Conservation (phyloP, 2,113 vertebrate genomes). For the Hemibagrus wyckioides region DNA sequence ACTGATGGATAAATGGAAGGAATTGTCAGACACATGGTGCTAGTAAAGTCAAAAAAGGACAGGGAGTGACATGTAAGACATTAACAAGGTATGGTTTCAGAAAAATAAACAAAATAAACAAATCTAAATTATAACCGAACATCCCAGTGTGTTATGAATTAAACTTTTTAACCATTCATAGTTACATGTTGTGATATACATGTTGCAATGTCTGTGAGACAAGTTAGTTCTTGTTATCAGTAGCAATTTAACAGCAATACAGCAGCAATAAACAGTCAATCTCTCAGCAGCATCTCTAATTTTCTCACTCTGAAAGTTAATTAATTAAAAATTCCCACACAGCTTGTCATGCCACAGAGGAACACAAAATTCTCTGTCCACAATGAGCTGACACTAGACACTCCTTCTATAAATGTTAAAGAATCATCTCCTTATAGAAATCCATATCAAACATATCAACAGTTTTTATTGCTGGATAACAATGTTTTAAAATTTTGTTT, state of each 20-base stretch:
- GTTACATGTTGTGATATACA: neutral
- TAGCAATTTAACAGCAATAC: neutral
- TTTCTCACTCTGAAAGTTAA: neutral
- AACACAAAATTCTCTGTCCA: neutral
- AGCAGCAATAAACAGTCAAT: neutral
- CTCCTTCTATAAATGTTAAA: neutral
- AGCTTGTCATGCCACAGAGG: neutral
- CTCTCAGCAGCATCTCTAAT: neutral
- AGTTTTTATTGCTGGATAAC: neutral
- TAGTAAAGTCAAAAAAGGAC: neutral
- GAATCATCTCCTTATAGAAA: neutral
- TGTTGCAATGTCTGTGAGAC: neutral
- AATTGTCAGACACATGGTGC: too few relatives aligned
- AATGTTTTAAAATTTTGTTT: neutral
- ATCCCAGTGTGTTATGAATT: neutral
- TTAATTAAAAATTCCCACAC: neutral
- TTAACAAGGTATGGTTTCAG: neutral
- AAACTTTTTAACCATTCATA: neutral
- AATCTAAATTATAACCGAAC: neutral
- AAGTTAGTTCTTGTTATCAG: neutral
- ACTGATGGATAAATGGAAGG: too few relatives aligned
- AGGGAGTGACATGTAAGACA: neutral
- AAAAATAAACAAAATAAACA: neutral
- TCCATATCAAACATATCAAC: neutral
- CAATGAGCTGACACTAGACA: neutral